Percentiles rank a stretch among this genome's conserved stretches.
These are phyloP conservation scores for Drosophila persimilis DNA, from an alignment of 1,140 invertebrate genomes.

Conservation along the genomic window DNA sequence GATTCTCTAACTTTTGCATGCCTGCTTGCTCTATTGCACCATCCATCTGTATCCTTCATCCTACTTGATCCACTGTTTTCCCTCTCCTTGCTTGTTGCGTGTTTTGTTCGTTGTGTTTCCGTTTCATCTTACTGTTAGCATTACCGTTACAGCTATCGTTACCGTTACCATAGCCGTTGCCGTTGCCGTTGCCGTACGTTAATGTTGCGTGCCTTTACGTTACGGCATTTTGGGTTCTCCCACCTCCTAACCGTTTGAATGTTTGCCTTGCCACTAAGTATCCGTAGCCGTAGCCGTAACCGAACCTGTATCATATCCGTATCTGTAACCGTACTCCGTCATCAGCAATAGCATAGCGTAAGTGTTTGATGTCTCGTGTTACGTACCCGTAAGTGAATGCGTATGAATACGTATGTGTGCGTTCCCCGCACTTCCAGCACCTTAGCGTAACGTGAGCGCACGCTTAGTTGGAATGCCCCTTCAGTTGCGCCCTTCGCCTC, in stretches of 20 bases:
- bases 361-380: slow-evolving; percentile 64
- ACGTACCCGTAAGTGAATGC: slow-evolving; percentile 53
- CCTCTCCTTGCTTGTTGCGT: slow-evolving; percentile 1
- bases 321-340: slow-evolving; percentile 20
- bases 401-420: slow-evolving; percentile 40
- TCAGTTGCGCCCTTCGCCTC: slow-evolving; percentile 4
- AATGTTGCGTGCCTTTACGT: slow-evolving; percentile 39
- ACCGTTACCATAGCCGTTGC: slow-evolving; percentile 21
- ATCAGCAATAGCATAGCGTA: slow-evolving; percentile 49
- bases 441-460: slow-evolving; percentile 44
- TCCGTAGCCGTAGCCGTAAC: slow-evolving; percentile 23
- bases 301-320: slow-evolving; percentile 18
- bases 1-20: too few species aligned
- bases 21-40: too few species aligned
- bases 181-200: slow-evolving; percentile 19
- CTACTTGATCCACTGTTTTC: slow-evolving; percentile 7
- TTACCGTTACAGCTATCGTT: slow-evolving; percentile 33
- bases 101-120: slow-evolving; percentile 24
- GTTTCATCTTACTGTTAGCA: slow-evolving; percentile 39
- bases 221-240: slow-evolving; percentile 29
- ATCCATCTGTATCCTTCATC: too few species aligned
- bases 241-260: slow-evolving; percentile 6
- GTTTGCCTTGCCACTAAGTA: slow-evolving; percentile 39
- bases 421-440: background rate
- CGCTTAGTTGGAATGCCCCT: slow-evolving; percentile 28